These are phyloP conservation scores for Lepidotrigona ventralis DNA, from an alignment of 1,140 invertebrate species.

Conservation along the genomic window DNA sequence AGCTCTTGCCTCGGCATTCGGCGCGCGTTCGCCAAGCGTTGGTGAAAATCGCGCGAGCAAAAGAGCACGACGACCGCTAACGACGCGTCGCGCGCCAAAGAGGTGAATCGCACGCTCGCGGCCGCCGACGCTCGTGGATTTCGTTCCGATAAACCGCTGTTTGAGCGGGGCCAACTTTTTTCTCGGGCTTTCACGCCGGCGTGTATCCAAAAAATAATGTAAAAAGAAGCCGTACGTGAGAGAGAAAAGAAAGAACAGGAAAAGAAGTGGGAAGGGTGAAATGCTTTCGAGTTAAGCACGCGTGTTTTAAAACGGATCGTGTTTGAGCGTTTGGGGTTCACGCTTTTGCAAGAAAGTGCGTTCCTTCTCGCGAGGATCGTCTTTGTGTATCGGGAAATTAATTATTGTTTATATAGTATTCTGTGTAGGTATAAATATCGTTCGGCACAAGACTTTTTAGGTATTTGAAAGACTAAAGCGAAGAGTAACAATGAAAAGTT, in stretches of 20 bases:
- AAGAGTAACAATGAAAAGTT: too few species aligned
- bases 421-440: too few species aligned
- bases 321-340: neutral
- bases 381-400: too few species aligned
- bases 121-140: neutral
- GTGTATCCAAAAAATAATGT: neutral
- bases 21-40: neutral
- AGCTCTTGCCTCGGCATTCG: neutral
- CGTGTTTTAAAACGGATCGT: neutral
- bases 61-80: neutral
- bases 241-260: too few species aligned
- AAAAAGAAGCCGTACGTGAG: neutral
- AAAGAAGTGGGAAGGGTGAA: neutral
- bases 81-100: conserved; percentile 15
- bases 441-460: too few species aligned
- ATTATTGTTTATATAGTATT: too few species aligned
- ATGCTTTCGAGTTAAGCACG: conserved; percentile 4
- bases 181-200: neutral
- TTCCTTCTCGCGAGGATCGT: neutral
- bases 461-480: too few species aligned
- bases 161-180: neutral
- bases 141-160: conserved; percentile 3
- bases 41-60: neutral
- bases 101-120: neutral
- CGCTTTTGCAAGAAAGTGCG: neutral